These are phyloP conservation scores for Etheostoma perlongum DNA, from an alignment of 2,797 vertebrate genomes.

Conservation along the genomic window DNA sequence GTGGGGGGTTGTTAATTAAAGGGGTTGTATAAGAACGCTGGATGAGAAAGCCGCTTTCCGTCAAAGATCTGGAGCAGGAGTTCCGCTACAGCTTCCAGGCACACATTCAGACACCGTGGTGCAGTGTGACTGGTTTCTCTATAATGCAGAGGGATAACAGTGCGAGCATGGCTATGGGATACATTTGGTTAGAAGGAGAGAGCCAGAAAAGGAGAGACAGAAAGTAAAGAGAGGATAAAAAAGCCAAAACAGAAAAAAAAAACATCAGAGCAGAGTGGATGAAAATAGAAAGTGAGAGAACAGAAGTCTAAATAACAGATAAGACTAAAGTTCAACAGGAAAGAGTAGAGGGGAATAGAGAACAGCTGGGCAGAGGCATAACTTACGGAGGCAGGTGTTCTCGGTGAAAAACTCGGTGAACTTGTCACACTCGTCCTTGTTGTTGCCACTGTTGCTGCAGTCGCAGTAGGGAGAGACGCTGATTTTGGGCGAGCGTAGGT, in stretches of 20 bases:
- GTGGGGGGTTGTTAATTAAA: constrained; percentile 58
- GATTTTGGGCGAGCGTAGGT: constrained; percentile 90
- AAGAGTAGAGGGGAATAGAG: background rate
- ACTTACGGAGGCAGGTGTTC: constrained; percentile 93
- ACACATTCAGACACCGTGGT: background rate
- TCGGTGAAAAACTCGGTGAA: constrained; percentile 93
- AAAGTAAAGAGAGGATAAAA: constrained; percentile 31
- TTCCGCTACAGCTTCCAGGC: constrained; percentile 35
- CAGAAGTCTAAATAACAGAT: background rate
- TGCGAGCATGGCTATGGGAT: constrained; percentile 45
- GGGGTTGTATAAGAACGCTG: constrained; percentile 34
- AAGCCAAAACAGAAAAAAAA: constrained; percentile 8
- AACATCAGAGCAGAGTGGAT: constrained; percentile 23
- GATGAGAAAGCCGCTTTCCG: constrained; percentile 59
- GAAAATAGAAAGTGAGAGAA: constrained; percentile 26
- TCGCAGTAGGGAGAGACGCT: constrained; percentile 94
- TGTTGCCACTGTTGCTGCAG: constrained; percentile 93
- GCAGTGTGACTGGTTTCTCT: constrained; percentile 44
- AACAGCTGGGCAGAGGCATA: background rate
- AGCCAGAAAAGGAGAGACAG: background rate
- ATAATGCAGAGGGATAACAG: constrained; percentile 61
- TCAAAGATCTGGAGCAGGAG: constrained; percentile 49
- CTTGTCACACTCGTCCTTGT: constrained; percentile 90
- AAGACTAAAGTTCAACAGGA: background rate
- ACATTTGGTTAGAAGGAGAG: constrained; percentile 52